Base-by-base conservation (phyloP, 2,113 vertebrate species). In the Hypanus sabinus region DNA sequence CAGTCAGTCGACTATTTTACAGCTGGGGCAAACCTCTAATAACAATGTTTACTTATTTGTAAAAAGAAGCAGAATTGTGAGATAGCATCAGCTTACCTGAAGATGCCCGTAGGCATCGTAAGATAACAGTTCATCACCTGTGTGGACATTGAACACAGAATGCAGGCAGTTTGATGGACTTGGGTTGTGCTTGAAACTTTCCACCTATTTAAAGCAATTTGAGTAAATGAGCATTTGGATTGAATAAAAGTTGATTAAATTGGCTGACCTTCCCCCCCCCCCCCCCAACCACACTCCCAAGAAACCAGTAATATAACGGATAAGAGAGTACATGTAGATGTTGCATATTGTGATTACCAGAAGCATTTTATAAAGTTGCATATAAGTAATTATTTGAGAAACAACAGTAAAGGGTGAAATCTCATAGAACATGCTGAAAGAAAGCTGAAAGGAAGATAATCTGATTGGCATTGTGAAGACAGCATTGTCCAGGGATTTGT, bases 161-260 rank as follows among this genome's bases (percentile, higher is more conserved):
- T 99, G 99, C 91, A 99, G 97, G 95, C 98, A 99, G 11, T 96
- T 98, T 71, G 97, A 97, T 3, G 99, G 98, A 94, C 97, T 98
- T 38, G 99, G 99, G 83, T 99, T 98, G 95, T 99, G 98, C 95
- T 99, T 99, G 95, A 99, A 99, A 94, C 97, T 96, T 96, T 99
- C 98, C 95, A 99, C 98, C 99, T 99, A 94, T 76, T 91, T 38
- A 73, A 27, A 90, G 36, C 60, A 22, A 22, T 16, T 38, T 77
- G 2, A 94, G 9, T 76, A 68, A 65, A 16, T 90, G 5, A 65
- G 30, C 60, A 68, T 0, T 65, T 68, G 8, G 60, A 65, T n/a
- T 73, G 62, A 90, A n/a, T 65, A 12, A 90, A 33, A 20, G 14
- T 73, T 73, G 71, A 20, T 73, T 73, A 73, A 73, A 22, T 5